Percentiles rank a stretch among this genome's conserved stretches.
Evolutionary conservation across 2,888 invertebrate genomes (phyloP).

Genomic region (Pollenia labialis): DNA sequence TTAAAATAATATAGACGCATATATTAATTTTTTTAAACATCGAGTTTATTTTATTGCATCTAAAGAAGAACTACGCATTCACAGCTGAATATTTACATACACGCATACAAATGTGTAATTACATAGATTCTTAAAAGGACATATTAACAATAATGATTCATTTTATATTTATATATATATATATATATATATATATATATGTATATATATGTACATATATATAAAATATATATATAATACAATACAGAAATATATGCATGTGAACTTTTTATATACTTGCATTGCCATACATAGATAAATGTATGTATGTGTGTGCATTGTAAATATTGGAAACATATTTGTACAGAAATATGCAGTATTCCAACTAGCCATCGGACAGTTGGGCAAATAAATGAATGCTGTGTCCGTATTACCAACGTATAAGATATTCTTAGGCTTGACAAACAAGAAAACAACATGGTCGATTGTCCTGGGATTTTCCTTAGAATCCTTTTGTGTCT

Average conservation of each 20-base stretch:
- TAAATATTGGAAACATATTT: slow-evolving; percentile 24
- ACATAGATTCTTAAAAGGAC: no score
- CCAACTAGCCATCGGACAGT: background rate
- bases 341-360: slow-evolving; percentile 3
- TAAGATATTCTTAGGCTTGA: slow-evolving; percentile 42
- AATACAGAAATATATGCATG: background rate
- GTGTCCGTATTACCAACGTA: slow-evolving; percentile 15
- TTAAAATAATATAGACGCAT: no score
- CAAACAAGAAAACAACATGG: slow-evolving; percentile 31
- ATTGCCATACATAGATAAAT: background rate
- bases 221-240: no score
- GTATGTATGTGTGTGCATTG: background rate
- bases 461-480: slow-evolving; percentile 31
- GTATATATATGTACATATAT: no score
- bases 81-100: no score
- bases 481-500: slow-evolving; percentile 27
- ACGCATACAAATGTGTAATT: no score
- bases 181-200: no score
- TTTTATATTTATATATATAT: no score
- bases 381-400: slow-evolving; percentile 27
- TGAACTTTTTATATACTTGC: background rate
- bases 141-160: no score
- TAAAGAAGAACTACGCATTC: no score
- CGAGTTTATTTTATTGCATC: no score
- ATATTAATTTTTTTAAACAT: no score